These are phyloP conservation scores for Sander vitreus DNA, from an alignment of 2,113 vertebrate genomes.

Conservation along the genomic window DNA sequence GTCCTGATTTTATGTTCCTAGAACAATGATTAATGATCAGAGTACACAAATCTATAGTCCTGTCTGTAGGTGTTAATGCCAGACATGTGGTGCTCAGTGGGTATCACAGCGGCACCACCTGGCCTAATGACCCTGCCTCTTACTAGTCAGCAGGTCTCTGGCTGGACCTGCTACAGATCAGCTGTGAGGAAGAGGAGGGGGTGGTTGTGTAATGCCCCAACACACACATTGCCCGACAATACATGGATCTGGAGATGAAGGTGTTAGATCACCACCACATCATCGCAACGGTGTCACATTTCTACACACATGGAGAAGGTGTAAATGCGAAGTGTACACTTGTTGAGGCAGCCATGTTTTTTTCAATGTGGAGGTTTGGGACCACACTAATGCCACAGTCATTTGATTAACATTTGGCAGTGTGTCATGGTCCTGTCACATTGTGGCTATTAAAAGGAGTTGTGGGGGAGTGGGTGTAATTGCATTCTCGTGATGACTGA, in stretches of 20 bases:
- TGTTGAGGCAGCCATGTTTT: neutral
- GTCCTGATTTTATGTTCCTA: conserved; percentile 1
- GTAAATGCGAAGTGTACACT: conserved; percentile 30
- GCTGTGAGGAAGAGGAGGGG: conserved; percentile 46
- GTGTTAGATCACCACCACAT: conserved; percentile 25
- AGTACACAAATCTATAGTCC: conserved; percentile 50
- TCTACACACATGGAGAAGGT: conserved; percentile 29
- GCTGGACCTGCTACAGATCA: conserved; percentile 66
- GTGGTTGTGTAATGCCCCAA: conserved; percentile 17
- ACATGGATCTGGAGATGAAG: conserved; percentile 19
- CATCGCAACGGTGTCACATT: conserved; percentile 21
- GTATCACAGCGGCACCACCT: conserved; percentile 73
- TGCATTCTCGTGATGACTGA: conserved; percentile 61
- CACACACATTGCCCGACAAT: conserved; percentile 4
- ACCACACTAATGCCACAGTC: conserved; percentile 20
- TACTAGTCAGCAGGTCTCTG: conserved; percentile 82
- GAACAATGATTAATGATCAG: conserved; percentile 54
- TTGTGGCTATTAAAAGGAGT: conserved; percentile 65
- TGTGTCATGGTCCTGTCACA: conserved; percentile 61
- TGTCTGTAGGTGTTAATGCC: conserved; percentile 71
- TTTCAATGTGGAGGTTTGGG: neutral
- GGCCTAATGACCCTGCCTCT: conserved; percentile 80
- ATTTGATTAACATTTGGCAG: conserved; percentile 55
- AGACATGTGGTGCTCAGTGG: conserved; percentile 82
- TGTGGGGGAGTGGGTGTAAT: conserved; percentile 65